A percentile compares a stretch with the other conserved stretches of the same genome.
phyloP scores from a whole-genome alignment of 2,888 invertebrate species.

The Bruchidius siliquastri region DNA sequence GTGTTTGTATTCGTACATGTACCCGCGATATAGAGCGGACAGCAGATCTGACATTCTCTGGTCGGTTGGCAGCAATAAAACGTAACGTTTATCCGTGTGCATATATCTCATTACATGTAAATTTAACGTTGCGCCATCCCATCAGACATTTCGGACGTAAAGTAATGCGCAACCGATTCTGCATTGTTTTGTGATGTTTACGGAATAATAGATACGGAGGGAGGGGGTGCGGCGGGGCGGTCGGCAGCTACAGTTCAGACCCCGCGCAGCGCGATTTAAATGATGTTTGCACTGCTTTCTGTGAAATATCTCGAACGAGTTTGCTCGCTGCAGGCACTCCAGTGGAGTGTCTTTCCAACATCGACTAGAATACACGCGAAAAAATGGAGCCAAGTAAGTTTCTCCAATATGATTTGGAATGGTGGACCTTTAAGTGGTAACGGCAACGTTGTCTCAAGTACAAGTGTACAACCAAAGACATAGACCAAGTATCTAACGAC shows the following conservation, averaged over 20 bases:
- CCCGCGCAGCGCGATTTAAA: neutral
- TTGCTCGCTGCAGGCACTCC: neutral
- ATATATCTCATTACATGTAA: neutral
- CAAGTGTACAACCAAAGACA: too few relatives aligned
- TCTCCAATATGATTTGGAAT: too few relatives aligned
- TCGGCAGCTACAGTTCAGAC: neutral
- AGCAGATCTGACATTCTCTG: neutral
- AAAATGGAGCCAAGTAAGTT: too few relatives aligned
- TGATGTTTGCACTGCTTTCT: conserved; percentile 5
- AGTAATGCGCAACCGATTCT: conserved; percentile 1
- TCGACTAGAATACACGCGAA: conserved; percentile 2
- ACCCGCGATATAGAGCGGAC: neutral
- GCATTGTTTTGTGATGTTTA: conserved; percentile 3
- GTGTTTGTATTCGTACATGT: neutral
- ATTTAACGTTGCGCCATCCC: neutral
- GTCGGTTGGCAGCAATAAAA: neutral
- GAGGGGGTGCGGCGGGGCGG: neutral
- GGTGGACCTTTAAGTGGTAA: too few relatives aligned
- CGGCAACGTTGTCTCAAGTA: too few relatives aligned
- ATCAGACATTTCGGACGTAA: conserved; percentile 3
- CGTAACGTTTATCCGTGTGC: neutral
- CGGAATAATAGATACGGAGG: conserved; percentile 5
- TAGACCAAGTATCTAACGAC: too few relatives aligned
- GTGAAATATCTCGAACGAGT: conserved; percentile 13
- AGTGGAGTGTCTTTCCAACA: conserved; percentile 7